Evolutionary conservation across 2,888 invertebrate genomes (phyloP), one percentile per base, ranked within the genome.

Genomic region (Polietes domitor): DNA sequence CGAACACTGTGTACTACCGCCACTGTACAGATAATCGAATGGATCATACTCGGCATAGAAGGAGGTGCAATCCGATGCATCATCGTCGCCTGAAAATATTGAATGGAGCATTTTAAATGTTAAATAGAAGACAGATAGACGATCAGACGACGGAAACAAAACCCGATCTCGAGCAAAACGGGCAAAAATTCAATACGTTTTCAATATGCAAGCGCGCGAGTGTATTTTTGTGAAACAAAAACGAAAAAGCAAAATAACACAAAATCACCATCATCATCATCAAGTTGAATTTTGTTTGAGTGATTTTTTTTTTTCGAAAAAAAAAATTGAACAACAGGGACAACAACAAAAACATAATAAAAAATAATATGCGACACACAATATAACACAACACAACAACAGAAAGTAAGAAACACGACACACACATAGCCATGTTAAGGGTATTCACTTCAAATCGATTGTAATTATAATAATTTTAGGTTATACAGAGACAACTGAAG

Each of bases 21-120:
- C 93, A 88, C 94, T 94, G 89, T 95, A 95, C 91, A 96, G 94
- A 90, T 95, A 96, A 90, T 96, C 96, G 88, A 96, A 96, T n/a
- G 96, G 96, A 92, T 96, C 96, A 89, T 95, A 96, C 83, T 95
- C 95, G 88, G 96, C 95, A 88, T 96, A 96, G 85, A 96, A 94
- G 73, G 95, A 95, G 80, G 94, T 93, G 87, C 94, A 93, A 86
- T 95, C 94, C 24, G 94, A 94, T 85, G 92, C 93, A 81, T 92
- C 90, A 87, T 94, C 94, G 87, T 93, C 93, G 88, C 93, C 94
- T 89, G 90, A 89, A 92, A 92, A 89, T 91, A 92, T 86, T 87
- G 91, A 91, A 87, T 90, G 88, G 88, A 91, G 86, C 77, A 84
- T 89, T 83, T 75, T 68, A 79, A 58, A 26, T 47, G n/a, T n/a